Conservation (phyloP, 2,113 vertebrate species). For the Pleuronectes platessa region DNA sequence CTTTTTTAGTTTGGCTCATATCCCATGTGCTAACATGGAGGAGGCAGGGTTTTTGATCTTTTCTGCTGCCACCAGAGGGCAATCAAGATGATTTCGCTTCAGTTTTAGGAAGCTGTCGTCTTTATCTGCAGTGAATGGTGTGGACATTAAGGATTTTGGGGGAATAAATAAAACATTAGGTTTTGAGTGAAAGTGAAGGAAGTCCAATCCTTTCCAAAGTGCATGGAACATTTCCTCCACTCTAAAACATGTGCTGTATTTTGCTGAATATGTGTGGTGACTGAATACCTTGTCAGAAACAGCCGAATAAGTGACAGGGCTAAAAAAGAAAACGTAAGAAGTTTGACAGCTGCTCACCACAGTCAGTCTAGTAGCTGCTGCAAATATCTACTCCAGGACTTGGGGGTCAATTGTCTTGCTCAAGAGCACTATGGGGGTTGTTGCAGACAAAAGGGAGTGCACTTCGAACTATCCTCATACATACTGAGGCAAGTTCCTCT, state of each 20-base stretch:
- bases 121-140: no score
- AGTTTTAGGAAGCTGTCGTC: no score
- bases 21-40: no score
- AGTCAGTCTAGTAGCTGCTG: neutral
- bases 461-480: slow-evolving; percentile 20
- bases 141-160: no score
- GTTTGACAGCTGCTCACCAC: no score
- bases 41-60: no score
- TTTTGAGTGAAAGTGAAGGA: no score
- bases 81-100: no score
- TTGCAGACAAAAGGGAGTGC: neutral
- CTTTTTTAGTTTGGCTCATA: no score
- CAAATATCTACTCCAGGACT: neutral
- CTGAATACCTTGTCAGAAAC: slow-evolving; percentile 10
- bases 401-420: slow-evolving; percentile 9
- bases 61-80: no score
- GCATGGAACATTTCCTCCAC: neutral
- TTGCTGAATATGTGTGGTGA: neutral
- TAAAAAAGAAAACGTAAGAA: neutral
- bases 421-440: slow-evolving; percentile 13
- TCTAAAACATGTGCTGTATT: neutral
- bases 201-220: neutral
- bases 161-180: no score
- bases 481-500: neutral
- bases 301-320: neutral